Evolutionary conservation across 2,797 vertebrate species (phyloP).

Genomic region (Chaetophractus vellerosus): DNA sequence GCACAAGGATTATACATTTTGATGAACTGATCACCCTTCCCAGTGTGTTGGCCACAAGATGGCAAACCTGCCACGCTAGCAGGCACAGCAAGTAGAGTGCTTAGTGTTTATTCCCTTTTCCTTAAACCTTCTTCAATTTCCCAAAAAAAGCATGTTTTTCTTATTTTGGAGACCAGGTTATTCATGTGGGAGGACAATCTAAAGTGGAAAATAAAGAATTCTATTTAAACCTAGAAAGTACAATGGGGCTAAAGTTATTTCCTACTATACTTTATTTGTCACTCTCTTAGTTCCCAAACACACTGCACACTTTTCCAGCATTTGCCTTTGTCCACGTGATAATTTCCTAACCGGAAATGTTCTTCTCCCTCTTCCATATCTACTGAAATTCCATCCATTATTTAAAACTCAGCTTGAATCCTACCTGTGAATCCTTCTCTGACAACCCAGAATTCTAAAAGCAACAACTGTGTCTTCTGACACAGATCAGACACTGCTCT

Average conservation of each 20-base stretch:
- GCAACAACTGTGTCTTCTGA: background rate
- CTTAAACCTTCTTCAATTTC: background rate
- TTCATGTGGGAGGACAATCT: background rate
- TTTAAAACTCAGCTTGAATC: conserved; percentile 34
- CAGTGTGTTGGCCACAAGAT: background rate
- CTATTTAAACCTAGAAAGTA: background rate
- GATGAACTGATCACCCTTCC: background rate
- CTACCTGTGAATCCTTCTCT: conserved; percentile 7
- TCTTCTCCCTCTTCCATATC: background rate
- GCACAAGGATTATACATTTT: background rate
- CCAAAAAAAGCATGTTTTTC: conserved; percentile 1
- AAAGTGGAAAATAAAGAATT: conserved; percentile 41
- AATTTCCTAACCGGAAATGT: background rate
- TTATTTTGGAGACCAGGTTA: conserved; percentile 25
- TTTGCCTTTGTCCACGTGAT: background rate
- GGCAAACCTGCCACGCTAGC: background rate
- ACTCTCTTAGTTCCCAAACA: background rate
- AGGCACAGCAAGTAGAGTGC: background rate
- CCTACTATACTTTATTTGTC: background rate
- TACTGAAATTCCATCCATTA: background rate
- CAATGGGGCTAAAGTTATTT: background rate
- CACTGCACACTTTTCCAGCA: background rate
- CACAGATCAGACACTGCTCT: background rate
- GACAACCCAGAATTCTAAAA: conserved; percentile 39
- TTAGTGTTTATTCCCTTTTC: background rate